Percentiles rank a stretch among this genome's conserved stretches.
Conservation (phyloP, 2,113 vertebrate species). For the Ornithorhynchus anatinus region DNA sequence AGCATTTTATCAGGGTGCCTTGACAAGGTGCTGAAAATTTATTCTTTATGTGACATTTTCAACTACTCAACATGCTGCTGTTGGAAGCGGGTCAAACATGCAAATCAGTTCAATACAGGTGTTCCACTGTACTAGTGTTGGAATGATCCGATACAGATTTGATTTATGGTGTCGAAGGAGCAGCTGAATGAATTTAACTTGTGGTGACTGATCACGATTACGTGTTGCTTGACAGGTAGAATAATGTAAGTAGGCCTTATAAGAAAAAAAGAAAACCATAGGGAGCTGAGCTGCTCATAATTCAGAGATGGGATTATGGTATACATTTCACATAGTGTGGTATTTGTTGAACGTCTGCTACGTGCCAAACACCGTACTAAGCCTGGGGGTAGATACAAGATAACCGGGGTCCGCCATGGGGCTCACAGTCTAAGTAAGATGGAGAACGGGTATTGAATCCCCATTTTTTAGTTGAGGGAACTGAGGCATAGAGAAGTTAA, state of each 20-base stretch:
- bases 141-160: neutral
- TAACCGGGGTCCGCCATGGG: too few relatives aligned
- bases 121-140: neutral
- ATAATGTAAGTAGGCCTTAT: slow-evolving; percentile 4
- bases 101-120: slow-evolving; percentile 25
- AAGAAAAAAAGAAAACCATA: neutral
- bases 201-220: neutral
- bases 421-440: too few relatives aligned
- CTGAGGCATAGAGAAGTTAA: too few relatives aligned
- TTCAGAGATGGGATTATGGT: too few relatives aligned
- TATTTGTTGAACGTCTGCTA: too few relatives aligned
- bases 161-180: neutral
- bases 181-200: neutral
- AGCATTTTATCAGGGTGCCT: neutral
- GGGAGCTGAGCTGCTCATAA: neutral
- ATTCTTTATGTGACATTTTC: neutral
- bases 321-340: too few relatives aligned
- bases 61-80: rapidly evolving
- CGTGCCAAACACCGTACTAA: too few relatives aligned
- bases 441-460: too few relatives aligned
- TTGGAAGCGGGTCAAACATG: slow-evolving; percentile 9
- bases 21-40: neutral
- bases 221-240: neutral
- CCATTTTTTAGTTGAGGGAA: too few relatives aligned
- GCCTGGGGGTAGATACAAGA: too few relatives aligned